phyloP scores from a whole-genome alignment of 2,113 vertebrate genomes.

The Podilymbus podiceps region DNA sequence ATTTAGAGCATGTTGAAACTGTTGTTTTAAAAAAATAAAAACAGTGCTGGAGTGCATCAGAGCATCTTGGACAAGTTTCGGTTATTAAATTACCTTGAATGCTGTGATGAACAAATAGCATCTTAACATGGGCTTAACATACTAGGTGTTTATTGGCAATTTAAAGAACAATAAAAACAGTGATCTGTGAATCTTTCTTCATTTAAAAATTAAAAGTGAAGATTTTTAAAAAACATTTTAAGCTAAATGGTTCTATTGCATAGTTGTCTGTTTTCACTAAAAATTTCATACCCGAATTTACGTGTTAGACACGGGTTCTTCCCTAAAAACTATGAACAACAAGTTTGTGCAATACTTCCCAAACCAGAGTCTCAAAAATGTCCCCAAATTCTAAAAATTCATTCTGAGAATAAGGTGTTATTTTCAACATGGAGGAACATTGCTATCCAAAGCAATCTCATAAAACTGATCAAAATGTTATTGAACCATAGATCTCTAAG shows the following conservation, averaged over 20 bases:
- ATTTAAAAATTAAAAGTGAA: background rate
- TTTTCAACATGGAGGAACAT: background rate
- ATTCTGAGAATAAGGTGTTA: background rate
- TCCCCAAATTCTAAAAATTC: background rate
- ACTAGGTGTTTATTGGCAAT: background rate
- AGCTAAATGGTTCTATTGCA: background rate
- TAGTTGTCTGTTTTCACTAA: background rate
- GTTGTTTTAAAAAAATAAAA: background rate
- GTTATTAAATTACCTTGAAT: background rate
- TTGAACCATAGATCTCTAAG: background rate
- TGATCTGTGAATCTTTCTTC: background rate
- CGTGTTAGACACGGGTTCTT: background rate
- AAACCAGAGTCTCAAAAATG: background rate
- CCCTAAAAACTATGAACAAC: background rate
- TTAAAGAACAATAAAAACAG: background rate
- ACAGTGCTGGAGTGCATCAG: background rate
- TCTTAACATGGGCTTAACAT: background rate
- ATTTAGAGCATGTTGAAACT: background rate
- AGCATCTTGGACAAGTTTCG: background rate
- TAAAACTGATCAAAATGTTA: background rate
- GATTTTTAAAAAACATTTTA: background rate
- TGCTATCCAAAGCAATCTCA: background rate
- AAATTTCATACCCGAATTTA: background rate
- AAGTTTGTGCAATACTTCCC: background rate
- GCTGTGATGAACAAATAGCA: background rate